A percentile compares a stretch with the other conserved stretches of the same genome.
Conservation (phyloP, 1,140 invertebrate species). For the Harpegnathos saltator region DNA sequence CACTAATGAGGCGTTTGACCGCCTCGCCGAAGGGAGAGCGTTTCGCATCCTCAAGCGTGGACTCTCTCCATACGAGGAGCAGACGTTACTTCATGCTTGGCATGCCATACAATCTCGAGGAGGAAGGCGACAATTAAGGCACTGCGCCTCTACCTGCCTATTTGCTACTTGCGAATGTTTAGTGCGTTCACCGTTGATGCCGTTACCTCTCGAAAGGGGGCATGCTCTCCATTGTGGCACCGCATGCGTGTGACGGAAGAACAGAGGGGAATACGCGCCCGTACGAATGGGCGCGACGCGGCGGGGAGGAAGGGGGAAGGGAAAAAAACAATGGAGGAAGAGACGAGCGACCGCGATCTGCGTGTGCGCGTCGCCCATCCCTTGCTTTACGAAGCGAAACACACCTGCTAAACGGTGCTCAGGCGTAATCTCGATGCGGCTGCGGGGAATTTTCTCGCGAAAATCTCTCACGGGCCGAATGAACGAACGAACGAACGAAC, state of each 20-base stretch:
- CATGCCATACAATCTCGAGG: conserved; percentile 69
- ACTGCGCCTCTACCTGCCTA: conserved; percentile 78
- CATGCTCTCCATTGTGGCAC: conserved; percentile 76
- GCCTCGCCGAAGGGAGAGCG: conserved; percentile 12
- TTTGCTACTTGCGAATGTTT: conserved; percentile 67
- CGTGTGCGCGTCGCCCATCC: conserved; percentile 63
- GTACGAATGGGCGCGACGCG: conserved; percentile 56
- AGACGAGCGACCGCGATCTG: conserved; percentile 65
- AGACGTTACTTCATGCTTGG: conserved; percentile 69
- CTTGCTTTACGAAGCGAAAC: conserved; percentile 64
- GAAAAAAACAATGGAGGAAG: conserved; percentile 71
- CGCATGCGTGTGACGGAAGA: conserved; percentile 75
- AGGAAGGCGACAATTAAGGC: conserved; percentile 82
- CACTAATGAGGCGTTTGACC: conserved; percentile 51
- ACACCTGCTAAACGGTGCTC: conserved; percentile 60
- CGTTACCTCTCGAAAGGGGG: conserved; percentile 73
- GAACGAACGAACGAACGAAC: too few species aligned
- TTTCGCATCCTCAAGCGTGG: conserved; percentile 44
- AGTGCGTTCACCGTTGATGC: conserved; percentile 74
- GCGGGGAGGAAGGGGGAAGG: background rate
- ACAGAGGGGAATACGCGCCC: conserved; percentile 43
- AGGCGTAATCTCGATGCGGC: conserved; percentile 27
- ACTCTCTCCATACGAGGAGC: conserved; percentile 70
- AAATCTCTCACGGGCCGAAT: conserved; percentile 40
- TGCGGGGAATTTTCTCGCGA: conserved; percentile 28